These are phyloP conservation scores for Litocranius walleri DNA, from an alignment of 2,113 vertebrate species.

Conservation along the genomic window DNA sequence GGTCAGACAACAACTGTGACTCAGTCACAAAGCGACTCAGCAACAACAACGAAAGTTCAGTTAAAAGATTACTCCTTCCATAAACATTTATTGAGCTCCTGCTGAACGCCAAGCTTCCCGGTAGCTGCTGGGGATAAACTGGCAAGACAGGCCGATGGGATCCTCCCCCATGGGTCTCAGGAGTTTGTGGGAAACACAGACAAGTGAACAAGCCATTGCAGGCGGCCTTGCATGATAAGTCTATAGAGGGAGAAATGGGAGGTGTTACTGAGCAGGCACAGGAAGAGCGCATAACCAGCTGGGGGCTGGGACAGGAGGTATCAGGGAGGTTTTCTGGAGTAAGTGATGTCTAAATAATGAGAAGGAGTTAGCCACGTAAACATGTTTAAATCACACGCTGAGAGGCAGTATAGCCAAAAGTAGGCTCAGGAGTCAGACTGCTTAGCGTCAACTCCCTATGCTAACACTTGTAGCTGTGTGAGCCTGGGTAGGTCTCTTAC, in stretches of 20 bases:
- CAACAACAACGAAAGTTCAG: not conserved
- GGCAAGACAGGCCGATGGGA: not conserved
- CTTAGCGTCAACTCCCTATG: not conserved
- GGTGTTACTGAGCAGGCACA: not conserved
- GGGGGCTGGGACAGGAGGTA: not conserved
- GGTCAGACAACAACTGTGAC: not conserved
- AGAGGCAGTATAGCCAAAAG: not conserved
- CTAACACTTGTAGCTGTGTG: not conserved
- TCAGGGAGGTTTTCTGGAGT: not conserved
- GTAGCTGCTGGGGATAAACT: not conserved
- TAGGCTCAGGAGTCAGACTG: not conserved
- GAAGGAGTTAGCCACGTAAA: not conserved
- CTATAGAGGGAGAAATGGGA: not conserved
- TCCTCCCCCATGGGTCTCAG: not conserved
- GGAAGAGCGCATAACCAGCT: not conserved
- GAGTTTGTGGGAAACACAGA: not conserved
- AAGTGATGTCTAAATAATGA: not conserved
- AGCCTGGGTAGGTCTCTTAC: not conserved
- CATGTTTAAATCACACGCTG: not conserved
- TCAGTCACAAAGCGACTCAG: not conserved
- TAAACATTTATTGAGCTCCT: not conserved
- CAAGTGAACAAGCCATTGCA: not conserved
- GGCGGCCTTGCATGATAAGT: accelerated
- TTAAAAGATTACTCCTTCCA: not conserved
- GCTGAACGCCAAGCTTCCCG: not conserved